Evolutionary conservation across 2,113 vertebrate species (phyloP), one percentile per base, ranked within the genome.

Genomic region (Hemicordylus capensis): DNA sequence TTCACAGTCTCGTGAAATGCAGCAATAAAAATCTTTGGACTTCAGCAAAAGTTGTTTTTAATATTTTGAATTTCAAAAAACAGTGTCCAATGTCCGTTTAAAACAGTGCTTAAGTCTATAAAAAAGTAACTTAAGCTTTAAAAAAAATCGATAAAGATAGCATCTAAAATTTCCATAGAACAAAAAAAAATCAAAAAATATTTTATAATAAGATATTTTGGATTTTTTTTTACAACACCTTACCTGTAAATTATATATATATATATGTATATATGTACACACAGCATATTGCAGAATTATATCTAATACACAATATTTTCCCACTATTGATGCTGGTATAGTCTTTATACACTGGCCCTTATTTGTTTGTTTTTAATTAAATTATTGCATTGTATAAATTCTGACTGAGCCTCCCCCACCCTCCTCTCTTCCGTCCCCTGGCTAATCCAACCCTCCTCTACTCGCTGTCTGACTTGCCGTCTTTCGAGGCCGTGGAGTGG

Each of bases 11-110:
- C 97, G 98, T 98, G 98, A 98, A 95, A 98, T 99, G 98, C 98
- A 99, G 98, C 98, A 98, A 98, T 97, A 98, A 98, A 96, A 98
- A 97, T 99, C 98, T 99, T 99, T 99, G 98, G 98, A 98, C 97
- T 98, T 98, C 95, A 98, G 98, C 98, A 96, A 94, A 93, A 96
- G 93, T 96, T 95, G 93, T 84, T 96, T 96, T 95, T 92, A 92
- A 97, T 96, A 91, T 95, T 96, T 93, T 95, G 94, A 90, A 94
- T 95, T 97, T 95, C 95, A 94, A 96, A 92, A 95, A 94, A 95
- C 92, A 94, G 91, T 73, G 94, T 96, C 95, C 94, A 85, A 96
- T 96, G 96, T 97, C 96, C 97, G 95, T 95, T 80, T 91, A 88
- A 95, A 93, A 96, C 88, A 94, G 95, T 70, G 95, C 94, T 96